Base-by-base conservation (phyloP, 1,140 invertebrate species). In the Spodoptera litura region DNA sequence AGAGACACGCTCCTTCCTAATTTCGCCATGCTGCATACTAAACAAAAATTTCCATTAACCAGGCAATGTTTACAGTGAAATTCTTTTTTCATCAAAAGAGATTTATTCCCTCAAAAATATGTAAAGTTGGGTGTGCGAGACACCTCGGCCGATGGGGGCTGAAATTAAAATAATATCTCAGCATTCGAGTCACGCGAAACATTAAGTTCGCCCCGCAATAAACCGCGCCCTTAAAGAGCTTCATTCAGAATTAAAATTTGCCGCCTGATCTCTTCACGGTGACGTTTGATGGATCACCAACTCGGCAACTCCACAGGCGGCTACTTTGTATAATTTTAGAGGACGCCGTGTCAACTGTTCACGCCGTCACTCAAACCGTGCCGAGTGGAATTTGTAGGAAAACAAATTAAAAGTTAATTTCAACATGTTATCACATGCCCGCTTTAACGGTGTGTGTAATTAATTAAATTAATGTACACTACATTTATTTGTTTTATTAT, bases 171-270 rank as follows among this genome's bases (percentile, higher is more conserved):
- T 89, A 84, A 93, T 93, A 91, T 91, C 90, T 91, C 84, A 85
- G 91, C 85, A 93, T 91, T 94, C 92, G 87, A 90, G 93, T 94
- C 93, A 94, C 93, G 93, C 84, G 87, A 93, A 91, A 94, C 93
- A 94, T 94, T 94, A 94, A 91, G 87, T 92, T 91, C 82, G 71
- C 84, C 85, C 86, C 84, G 88, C 90, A 91, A 93, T 93, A 93
- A 92, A 93, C 90, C 89, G 89, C 85, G 85, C 89, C 91, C 87
- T 93, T 92, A 93, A 66, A 90, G 87, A 87, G 86, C 83, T 89
- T 91, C 92, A 89, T 89, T 91, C 88, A 87, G 90, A 94, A 94
- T 94, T 94, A 94, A 94, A 94, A 94, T 94, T 94, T 94, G 88
- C 91, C 88, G 89, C 83, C 88, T 89, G 92, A 92, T 92, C 93